Conservation (phyloP, 2,888 invertebrate species). For the Syritta pipiens region DNA sequence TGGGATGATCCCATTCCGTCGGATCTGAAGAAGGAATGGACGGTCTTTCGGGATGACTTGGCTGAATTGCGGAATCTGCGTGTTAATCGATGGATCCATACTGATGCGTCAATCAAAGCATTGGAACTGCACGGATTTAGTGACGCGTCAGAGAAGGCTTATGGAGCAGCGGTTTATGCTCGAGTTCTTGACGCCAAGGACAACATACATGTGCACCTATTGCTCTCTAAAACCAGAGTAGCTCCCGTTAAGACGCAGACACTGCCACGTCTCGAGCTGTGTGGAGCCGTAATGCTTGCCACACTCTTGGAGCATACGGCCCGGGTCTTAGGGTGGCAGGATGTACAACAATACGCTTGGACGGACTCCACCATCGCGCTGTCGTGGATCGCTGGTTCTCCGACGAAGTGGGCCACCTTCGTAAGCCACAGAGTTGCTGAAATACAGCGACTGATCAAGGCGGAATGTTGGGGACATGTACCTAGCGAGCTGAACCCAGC, state of each 20-base stretch:
- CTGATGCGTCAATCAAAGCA: neutral
- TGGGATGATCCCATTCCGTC: neutral
- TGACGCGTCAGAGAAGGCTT: constrained; percentile 26
- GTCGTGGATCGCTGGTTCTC: neutral
- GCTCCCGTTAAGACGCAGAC: constrained; percentile 48
- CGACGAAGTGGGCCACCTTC: neutral
- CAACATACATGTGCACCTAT: neutral
- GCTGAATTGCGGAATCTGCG: too few species aligned
- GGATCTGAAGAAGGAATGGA: constrained; percentile 14
- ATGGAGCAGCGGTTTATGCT: constrained; percentile 12
- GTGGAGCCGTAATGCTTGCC: neutral
- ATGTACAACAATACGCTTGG: neutral
- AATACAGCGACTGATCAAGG: neutral
- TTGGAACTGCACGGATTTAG: constrained; percentile 26
- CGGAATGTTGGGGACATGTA: too few species aligned
- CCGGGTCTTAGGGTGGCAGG: neutral
- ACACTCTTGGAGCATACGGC: neutral
- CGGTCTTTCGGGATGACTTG: neutral
- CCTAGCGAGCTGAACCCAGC: too few species aligned
- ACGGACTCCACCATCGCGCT: constrained; percentile 1
- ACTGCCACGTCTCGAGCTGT: constrained; percentile 44
- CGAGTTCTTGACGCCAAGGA: constrained; percentile 1
- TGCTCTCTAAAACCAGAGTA: constrained; percentile 34
- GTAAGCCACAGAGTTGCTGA: neutral
- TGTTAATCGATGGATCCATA: constrained; percentile 2